Evolutionary conservation across 2,888 invertebrate species (phyloP), one percentile per base, ranked within the genome.

Genomic region (Galeruca laticollis): DNA sequence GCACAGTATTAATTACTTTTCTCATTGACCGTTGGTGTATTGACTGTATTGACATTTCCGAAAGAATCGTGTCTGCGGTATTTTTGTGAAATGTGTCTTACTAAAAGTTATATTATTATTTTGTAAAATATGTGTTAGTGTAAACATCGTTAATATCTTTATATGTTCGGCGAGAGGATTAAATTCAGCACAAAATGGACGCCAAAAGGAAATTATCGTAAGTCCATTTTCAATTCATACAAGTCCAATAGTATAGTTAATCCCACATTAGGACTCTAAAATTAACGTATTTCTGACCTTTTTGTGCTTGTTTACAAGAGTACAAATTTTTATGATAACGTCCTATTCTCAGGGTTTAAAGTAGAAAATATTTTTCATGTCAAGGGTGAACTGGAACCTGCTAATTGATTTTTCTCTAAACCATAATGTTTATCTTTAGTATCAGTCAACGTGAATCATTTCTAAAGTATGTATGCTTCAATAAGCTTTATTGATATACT

Each of bases 141-240:
- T 68, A 68, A 54, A 59, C 64, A 69, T 65, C 18, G 35, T 33
- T 59, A 21, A 33, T 70, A 56, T 64, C 60, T 52, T 71, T 75
- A 74, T 70, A 75, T 74, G 75, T 71, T 65, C 69, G 37, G 49
- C 66, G 67, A 69, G 47, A 68, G 69, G 64, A 68, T 54, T 49
- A 69, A 66, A 70, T 54, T 18, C 57, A 70, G 72, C 73, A 69
- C 71, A 76, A 76, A 71, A 76, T 76, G 76, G 76, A 76, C 69
- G 76, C 76, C 71, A 76, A 73, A 74, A 73, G 79, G 66, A 79
- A 78, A 77, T 72, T 79, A 74, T 79, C 79, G 79, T 79, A 73
- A 78, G 78, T 78, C 66, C 43, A 69, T 66, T 62, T 68, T 54
- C 15, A 43, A 37, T 40, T 33, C 13, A 54, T 31, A 15, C 31